Base-by-base conservation (phyloP, 2,888 invertebrate genomes). In the Orthosia cruda region DNA sequence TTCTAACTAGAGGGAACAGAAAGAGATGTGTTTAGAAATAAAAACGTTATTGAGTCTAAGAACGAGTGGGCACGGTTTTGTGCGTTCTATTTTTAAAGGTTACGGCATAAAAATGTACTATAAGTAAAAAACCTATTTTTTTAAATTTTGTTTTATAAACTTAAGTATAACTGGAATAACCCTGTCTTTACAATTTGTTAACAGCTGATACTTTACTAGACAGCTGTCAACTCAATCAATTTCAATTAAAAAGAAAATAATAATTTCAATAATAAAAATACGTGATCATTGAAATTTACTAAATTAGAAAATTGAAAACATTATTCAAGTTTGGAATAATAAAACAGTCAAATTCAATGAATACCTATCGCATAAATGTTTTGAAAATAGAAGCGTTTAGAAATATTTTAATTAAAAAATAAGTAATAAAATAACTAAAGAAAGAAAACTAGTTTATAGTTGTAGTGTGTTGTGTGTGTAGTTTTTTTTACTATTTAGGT, bases 11-110 rank as follows among this genome's bases (percentile, higher is more conserved):
- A 26, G n/a, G 7, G 18, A 20, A 40, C 18, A 55, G 20, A 83
- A 47, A 26, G 50, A 40, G 71, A 32, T 55, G 20, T 59, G 50
- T 80, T 70, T 47, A 65, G 65, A 83, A 70, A 70, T 66, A 65
- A 78, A 57, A 18, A 32, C 49, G 20, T 47, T 80, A 58, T 70
- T 66, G 64, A 69, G 54, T 54, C 23, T 45, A 55, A 52, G 40
- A 12, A 55, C 47, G 59, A 64, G 59, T 13, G 23, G n/a, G 23
- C 20, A 20, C 49, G 13, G 26, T 26, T 65, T 61, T 16, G 26
- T 40, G 26, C 18, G 26, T 23, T 50, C 3, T 20, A 16, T 32
- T 58, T 50, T 18, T 57, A 5, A 16, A 16, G 13, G 2, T 45
- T 0, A 13, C 12, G 23, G 0, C 20, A 15, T 12, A 57, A 23